Base-by-base conservation (phyloP, 2,888 invertebrate species). In the Nephrocerus scutellatus region DNA sequence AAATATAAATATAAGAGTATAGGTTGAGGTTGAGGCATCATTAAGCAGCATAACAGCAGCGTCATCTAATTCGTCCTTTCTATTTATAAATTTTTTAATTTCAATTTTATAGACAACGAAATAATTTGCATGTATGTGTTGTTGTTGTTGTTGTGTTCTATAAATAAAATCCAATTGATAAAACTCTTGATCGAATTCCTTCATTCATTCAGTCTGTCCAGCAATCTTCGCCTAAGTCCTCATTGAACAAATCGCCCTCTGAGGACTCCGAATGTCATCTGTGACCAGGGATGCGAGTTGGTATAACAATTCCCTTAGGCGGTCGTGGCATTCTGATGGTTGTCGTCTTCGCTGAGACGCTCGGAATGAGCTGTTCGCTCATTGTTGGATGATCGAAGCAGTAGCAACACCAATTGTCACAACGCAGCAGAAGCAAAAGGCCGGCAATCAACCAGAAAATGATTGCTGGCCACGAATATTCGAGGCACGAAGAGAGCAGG, bases 221-320 rank as follows among this genome's bases (percentile, higher is more conserved):
- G n/a, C n/a, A n/a, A n/a, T n/a, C n/a, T n/a, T n/a, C n/a, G n/a
- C n/a, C 62, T 48, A 62, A 62, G 43, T 62, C 62, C 46, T 69
- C 68, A 46, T 67, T 60, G 45, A 60, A 61, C 35, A 63, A 52
- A 43, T 68, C 68, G 51, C 63, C 63, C 47, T 62, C 63, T 35
- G 70, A 67, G 54, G 64, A 64, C 48, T 66, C 66, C 12, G 62
- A 60, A 39, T 69, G 69, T 69, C 69, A 69, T 62, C 70, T 68
- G n/a, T 57, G 44, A 2, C 50, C 51, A 36, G 51, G 54, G 8
- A 65, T 44, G 4, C 54, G 57, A 12, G 60, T 61, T 18, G 64
- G 59, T 46, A 65, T 49, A 7, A 63, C 50, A 31, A 61, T 51
- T 18, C 59, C 55, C 42, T 59, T 63, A 6, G 66, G 63, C 21